Evolutionary conservation across 2,797 vertebrate genomes (phyloP).

Genomic region (Sphenodon punctatus): DNA sequence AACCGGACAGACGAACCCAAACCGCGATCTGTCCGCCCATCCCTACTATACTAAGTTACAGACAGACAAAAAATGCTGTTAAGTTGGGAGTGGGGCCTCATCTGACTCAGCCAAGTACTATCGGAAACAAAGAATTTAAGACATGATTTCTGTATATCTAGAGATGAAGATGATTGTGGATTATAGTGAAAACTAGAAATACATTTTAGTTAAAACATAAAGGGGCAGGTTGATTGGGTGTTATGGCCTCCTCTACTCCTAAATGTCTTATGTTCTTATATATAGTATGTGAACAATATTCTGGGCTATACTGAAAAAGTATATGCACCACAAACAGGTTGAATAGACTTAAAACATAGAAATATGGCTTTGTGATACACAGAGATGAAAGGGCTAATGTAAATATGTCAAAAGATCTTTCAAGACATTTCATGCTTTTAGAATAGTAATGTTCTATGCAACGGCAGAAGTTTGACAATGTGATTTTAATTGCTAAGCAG

Average conservation of each 20-base stretch:
- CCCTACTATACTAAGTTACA: too few relatives aligned
- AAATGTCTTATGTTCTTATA: accelerated
- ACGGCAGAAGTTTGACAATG: constrained; percentile 22
- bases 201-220: neutral
- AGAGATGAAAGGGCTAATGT: constrained; percentile 19
- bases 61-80: too few relatives aligned
- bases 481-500: constrained; percentile 32
- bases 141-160: neutral
- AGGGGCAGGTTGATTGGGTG: neutral
- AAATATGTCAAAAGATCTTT: constrained; percentile 1
- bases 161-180: neutral
- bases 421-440: neutral
- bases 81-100: too few relatives aligned
- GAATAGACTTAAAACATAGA: neutral
- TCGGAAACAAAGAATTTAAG: neutral
- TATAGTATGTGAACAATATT: neutral
- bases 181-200: neutral
- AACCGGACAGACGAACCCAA: too few relatives aligned
- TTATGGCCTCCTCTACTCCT: neutral
- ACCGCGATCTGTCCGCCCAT: too few relatives aligned
- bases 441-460: neutral
- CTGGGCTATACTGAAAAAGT: neutral
- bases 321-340: neutral
- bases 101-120: too few relatives aligned
- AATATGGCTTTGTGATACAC: neutral